phyloP scores from a whole-genome alignment of 2,888 invertebrate species.

The Netelia fuscicornis region DNA sequence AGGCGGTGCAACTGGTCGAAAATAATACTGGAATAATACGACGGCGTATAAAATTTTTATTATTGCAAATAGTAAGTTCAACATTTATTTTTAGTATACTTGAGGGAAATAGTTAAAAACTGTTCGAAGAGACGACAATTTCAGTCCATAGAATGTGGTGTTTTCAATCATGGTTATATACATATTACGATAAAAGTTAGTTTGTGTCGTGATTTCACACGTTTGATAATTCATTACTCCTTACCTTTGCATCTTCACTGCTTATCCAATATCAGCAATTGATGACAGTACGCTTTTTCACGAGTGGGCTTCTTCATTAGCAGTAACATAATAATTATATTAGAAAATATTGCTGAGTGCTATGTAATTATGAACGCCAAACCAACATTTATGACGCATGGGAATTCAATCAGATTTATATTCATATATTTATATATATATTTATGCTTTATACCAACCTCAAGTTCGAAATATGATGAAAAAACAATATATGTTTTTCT shows the following conservation, averaged over 20 bases:
- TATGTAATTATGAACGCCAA: slow-evolving; percentile 9
- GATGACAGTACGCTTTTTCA: slow-evolving; percentile 8
- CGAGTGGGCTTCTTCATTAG: slow-evolving; percentile 11
- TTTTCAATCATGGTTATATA: slow-evolving; percentile 11
- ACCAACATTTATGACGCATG: slow-evolving; percentile 22
- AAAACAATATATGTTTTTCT: slow-evolving; percentile 4
- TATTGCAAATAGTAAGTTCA: slow-evolving; percentile 62
- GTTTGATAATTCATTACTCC: slow-evolving; percentile 8
- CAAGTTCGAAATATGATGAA: neutral
- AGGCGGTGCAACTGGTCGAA: slow-evolving; percentile 43
- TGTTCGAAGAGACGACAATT: slow-evolving; percentile 7
- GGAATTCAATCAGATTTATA: slow-evolving; percentile 18
- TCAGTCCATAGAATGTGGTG: slow-evolving; percentile 31
- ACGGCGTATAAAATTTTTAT: slow-evolving; percentile 24
- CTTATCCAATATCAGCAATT: slow-evolving; percentile 9
- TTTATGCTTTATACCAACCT: neutral
- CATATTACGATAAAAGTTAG: slow-evolving; percentile 37
- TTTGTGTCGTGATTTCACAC: slow-evolving; percentile 37
- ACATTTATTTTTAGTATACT: neutral
- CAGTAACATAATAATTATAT: slow-evolving; percentile 20
- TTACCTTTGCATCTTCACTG: slow-evolving; percentile 10
- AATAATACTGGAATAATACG: slow-evolving; percentile 27
- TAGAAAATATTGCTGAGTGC: slow-evolving; percentile 1
- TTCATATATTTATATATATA: neutral
- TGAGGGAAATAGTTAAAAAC: neutral